Evolutionary conservation across 2,113 vertebrate species (phyloP), one percentile per base, ranked within the genome.

Genomic region (Bagarius yarrelli): DNA sequence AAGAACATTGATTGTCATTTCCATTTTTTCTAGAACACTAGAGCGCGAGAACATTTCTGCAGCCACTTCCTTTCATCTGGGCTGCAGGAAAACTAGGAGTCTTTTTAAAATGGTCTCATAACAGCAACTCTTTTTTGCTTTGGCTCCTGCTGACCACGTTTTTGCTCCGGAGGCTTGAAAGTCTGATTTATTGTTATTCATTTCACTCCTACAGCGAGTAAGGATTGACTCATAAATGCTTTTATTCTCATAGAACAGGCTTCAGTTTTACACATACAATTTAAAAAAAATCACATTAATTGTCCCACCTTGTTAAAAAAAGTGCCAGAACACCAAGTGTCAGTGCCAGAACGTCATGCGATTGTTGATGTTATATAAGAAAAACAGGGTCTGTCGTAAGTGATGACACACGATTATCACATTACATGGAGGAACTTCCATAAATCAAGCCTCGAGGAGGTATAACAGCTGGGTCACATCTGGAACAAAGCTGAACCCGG

Each of bases 1-100:
- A 53, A 73, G 56, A 61, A 53, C 34, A 44, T 27, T 27, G 61
- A 64, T 64, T 71, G 66, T 71, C 78, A 34, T 81, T 34, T 64
- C 47, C 69, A 80, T 4, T 57, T 21, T n/a, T 15, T 11, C 4
- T 61, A 47, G 25, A 55, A 32, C 70, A 32, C 25, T 27, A 73
- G 50, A 32, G 50, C 34, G 50, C 70, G 3, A 55, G 50, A 23
- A 30, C 55, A 30, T 52, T 55, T 16, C 44, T 53, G 47, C 15
- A 6, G 19, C 19, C 16, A 13, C 18, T 23, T 55, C 50, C 70
- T 73, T 55, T 55, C 50, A 73, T 73, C 50, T 13, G 70, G 30
- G 70, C 18, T 21, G 36, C 75, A 77, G n/a, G 32, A 66, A 69
- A 63, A 61, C 59, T 21, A 61, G 4, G 27, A 78, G 14, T 53